These are phyloP conservation scores for Caradrina kadenii DNA, from an alignment of 2,888 invertebrate genomes.

Conservation along the genomic window DNA sequence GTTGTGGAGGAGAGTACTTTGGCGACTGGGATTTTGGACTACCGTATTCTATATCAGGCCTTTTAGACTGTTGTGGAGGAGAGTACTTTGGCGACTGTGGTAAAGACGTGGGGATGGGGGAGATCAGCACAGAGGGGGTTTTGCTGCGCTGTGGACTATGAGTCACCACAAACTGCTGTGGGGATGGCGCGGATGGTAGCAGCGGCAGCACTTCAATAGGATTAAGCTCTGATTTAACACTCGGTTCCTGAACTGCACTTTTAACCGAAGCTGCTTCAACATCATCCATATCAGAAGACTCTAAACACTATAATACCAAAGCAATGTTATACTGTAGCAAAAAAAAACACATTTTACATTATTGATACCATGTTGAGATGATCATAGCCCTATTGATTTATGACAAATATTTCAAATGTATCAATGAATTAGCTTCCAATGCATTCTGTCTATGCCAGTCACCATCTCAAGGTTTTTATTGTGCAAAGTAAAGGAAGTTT, in stretches of 20 bases:
- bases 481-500: not conserved
- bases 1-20: slow-evolving; percentile 11
- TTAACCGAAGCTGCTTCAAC: slow-evolving; percentile 42
- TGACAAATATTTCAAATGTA: slow-evolving; percentile 54
- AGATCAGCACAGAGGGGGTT: slow-evolving; percentile 1
- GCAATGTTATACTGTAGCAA: slow-evolving; percentile 54
- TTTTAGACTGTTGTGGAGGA: slow-evolving; percentile 5
- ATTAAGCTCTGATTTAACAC: slow-evolving; percentile 38
- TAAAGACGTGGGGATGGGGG: slow-evolving; percentile 11
- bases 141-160: slow-evolving; percentile 30
- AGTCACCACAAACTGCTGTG: not conserved
- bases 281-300: slow-evolving; percentile 57
- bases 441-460: slow-evolving; percentile 11
- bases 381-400: slow-evolving; percentile 77
- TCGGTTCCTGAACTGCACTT: slow-evolving; percentile 45
- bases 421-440: slow-evolving; percentile 3
- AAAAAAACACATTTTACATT: slow-evolving; percentile 66
- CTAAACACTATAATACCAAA: slow-evolving; percentile 37
- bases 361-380: slow-evolving; percentile 50
- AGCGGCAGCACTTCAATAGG: slow-evolving; percentile 11
- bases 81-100: slow-evolving; percentile 18
- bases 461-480: not conserved
- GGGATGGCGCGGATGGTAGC: slow-evolving; percentile 1
- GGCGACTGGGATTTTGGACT: slow-evolving; percentile 35
- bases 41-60: slow-evolving; percentile 25